These are phyloP conservation scores for Pyralis farinalis DNA, from an alignment of 2,888 invertebrate genomes.

Conservation along the genomic window DNA sequence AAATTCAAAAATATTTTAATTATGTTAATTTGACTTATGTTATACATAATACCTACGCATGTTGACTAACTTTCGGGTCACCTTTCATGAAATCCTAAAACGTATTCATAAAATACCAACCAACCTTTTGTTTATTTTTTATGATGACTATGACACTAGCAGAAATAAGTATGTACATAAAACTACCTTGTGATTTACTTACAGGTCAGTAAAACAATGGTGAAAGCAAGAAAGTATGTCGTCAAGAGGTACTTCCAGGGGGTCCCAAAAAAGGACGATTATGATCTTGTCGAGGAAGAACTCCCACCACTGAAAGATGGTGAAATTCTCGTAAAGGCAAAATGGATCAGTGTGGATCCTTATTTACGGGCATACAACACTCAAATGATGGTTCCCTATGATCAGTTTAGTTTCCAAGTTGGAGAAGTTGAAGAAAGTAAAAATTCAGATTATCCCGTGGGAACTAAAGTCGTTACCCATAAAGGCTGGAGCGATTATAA, in stretches of 20 bases:
- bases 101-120: no score
- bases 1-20: no score
- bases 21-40: no score
- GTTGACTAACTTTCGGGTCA: no score
- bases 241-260: constrained; percentile 79
- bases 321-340: constrained; percentile 44
- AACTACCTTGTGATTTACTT: background rate
- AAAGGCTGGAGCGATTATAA: constrained; percentile 85
- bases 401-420: constrained; percentile 37
- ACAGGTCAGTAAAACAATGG: constrained; percentile 42
- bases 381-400: constrained; percentile 25
- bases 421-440: constrained; percentile 79
- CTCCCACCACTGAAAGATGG: constrained; percentile 80
- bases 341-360: constrained; percentile 47
- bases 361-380: constrained; percentile 36
- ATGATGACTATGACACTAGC: no score
- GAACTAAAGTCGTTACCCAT: constrained; percentile 78
- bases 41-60: no score
- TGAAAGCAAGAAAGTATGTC: constrained; percentile 79
- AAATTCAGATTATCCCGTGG: constrained; percentile 81
- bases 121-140: no score
- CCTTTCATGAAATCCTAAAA: no score
- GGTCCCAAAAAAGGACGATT: constrained; percentile 79
- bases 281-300: constrained; percentile 81
- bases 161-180: no score